phyloP scores from a whole-genome alignment of 2,888 invertebrate genomes.

The Anodontia alba region DNA sequence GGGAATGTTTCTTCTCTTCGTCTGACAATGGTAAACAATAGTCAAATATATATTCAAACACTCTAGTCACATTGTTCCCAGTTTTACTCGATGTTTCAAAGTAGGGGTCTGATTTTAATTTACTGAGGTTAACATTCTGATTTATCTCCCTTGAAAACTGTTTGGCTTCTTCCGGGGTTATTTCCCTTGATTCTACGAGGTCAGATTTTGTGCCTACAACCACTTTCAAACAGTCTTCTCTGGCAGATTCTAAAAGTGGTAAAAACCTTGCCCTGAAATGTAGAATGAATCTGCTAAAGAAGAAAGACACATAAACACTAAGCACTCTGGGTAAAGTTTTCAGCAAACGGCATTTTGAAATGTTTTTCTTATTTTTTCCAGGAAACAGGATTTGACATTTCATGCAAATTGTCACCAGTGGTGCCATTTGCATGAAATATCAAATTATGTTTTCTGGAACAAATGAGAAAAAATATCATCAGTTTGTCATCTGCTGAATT shows the following conservation, averaged over 20 bases:
- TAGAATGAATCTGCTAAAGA: no score
- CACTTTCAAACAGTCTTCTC: slow-evolving; percentile 80
- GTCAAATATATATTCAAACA: slow-evolving; percentile 83
- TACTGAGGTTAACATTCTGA: slow-evolving; percentile 66
- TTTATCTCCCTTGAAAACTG: slow-evolving; percentile 76
- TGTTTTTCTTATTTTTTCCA: no score
- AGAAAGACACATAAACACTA: no score
- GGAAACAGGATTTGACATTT: no score
- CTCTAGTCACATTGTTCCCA: slow-evolving; percentile 78
- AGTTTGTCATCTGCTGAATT: no score
- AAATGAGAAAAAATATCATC: no score
- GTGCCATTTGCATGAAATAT: no score
- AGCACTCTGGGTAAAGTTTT: neutral
- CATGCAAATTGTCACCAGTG: no score
- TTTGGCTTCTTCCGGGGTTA: slow-evolving; percentile 76
- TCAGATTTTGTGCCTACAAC: slow-evolving; percentile 83
- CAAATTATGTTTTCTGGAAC: no score
- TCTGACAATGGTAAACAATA: slow-evolving; percentile 72
- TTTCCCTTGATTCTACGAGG: slow-evolving; percentile 68
- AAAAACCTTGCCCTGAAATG: slow-evolving; percentile 81
- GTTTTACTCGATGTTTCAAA: slow-evolving; percentile 83
- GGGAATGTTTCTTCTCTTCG: neutral
- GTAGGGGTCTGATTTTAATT: slow-evolving; percentile 74
- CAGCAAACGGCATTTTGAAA: no score
- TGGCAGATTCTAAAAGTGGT: slow-evolving; percentile 78